Conservation (phyloP, 1,140 invertebrate genomes). For the Zaprionus gabonicus region DNA sequence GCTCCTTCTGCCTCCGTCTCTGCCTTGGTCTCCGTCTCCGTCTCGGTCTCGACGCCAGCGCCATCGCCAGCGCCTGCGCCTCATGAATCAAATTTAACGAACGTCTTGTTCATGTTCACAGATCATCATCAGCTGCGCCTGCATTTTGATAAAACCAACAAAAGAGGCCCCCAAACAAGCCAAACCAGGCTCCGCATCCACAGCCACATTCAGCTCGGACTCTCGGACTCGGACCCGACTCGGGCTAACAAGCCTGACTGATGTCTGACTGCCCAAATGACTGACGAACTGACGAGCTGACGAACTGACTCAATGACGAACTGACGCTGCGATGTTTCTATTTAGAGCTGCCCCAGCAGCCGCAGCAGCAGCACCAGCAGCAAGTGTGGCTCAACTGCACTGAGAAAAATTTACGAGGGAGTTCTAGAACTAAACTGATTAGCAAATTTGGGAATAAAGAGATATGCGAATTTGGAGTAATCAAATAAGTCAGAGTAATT, state of each 20-base stretch:
- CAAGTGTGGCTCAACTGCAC: slow-evolving; percentile 22
- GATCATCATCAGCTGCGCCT: slow-evolving; percentile 83
- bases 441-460: too few relatives aligned
- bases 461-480: too few relatives aligned
- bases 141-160: slow-evolving; percentile 80
- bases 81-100: slow-evolving; percentile 84
- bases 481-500: too few relatives aligned
- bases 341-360: slow-evolving; percentile 50
- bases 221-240: not conserved
- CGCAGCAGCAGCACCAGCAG: slow-evolving; percentile 5
- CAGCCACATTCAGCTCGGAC: slow-evolving; percentile 9
- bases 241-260: slow-evolving; percentile 74
- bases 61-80: slow-evolving; percentile 49
- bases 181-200: slow-evolving; percentile 9
- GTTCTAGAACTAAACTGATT: not conserved
- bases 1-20: not conserved
- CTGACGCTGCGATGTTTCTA: slow-evolving; percentile 72
- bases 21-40: slow-evolving; percentile 28
- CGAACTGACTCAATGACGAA: slow-evolving; percentile 27
- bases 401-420: not conserved
- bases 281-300: slow-evolving; percentile 50
- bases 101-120: slow-evolving; percentile 84
- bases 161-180: slow-evolving; percentile 52
- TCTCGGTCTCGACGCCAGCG: slow-evolving; percentile 25
- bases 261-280: slow-evolving; percentile 65